Conservation (phyloP, 1,140 invertebrate genomes). For the Philopotamus ludificatus region DNA sequence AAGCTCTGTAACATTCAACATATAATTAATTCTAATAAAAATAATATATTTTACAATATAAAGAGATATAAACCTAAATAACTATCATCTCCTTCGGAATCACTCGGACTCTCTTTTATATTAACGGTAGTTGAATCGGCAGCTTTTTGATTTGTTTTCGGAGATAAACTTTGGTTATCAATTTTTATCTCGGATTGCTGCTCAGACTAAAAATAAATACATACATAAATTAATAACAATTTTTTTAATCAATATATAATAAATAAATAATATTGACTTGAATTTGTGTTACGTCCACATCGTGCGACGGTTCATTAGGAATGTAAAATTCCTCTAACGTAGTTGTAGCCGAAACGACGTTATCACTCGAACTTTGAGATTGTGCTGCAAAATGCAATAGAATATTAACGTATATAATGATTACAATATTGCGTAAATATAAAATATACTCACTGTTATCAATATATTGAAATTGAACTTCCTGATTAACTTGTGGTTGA, state of each 20-base stretch:
- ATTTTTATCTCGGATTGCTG: too few relatives aligned
- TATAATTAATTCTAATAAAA: constrained; percentile 8
- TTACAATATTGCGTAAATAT: too few relatives aligned
- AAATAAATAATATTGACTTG: too few relatives aligned
- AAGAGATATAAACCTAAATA: constrained; percentile 25
- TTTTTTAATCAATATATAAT: too few relatives aligned
- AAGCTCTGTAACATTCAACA: constrained; percentile 43
- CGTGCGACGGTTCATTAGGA: constrained; percentile 26
- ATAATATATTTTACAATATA: not conserved
- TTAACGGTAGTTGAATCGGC: not conserved
- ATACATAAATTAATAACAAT: not conserved
- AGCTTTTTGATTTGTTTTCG: not conserved
- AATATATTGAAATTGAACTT: constrained; percentile 37
- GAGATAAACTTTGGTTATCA: not conserved
- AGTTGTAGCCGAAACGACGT: not conserved
- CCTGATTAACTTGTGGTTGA: constrained; percentile 18
- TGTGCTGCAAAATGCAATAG: constrained; percentile 25
- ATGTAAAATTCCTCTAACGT: constrained; percentile 35
- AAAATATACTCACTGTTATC: constrained; percentile 4
- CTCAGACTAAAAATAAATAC: not conserved
- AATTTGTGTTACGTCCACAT: constrained; percentile 26
- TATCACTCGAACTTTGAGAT: constrained; percentile 28
- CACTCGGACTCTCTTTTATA: constrained; percentile 22
- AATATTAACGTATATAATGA: too few relatives aligned
- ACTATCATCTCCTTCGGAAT: constrained; percentile 33